These are phyloP conservation scores for Seriola quinqueradiata DNA, from an alignment of 2,113 vertebrate genomes.

Conservation along the genomic window DNA sequence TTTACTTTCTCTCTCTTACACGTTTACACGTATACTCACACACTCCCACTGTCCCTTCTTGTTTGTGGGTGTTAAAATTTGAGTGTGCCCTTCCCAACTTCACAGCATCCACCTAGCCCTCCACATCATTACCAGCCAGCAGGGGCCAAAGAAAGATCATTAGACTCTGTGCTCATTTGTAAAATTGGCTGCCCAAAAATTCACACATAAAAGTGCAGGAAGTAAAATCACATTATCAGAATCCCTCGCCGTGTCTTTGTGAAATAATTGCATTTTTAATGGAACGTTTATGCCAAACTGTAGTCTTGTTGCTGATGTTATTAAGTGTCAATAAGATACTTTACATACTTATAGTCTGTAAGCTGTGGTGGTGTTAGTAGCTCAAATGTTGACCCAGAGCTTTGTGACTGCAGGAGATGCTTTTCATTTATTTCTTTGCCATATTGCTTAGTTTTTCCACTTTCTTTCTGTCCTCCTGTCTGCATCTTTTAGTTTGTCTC, in stretches of 20 bases:
- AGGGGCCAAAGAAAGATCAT: conserved; percentile 75
- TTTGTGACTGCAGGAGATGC: conserved; percentile 88
- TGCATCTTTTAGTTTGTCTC: conserved; percentile 32
- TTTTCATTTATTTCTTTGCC: conserved; percentile 82
- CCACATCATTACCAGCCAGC: conserved; percentile 77
- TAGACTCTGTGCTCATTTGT: conserved; percentile 74
- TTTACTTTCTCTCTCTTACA: conserved; percentile 3
- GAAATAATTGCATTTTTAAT: conserved; percentile 56
- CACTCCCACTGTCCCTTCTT: conserved; percentile 54
- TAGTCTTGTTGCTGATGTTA: conserved; percentile 20
- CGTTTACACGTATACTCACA: background rate
- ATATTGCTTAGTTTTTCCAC: background rate
- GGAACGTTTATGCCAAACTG: conserved; percentile 42
- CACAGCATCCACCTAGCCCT: conserved; percentile 62
- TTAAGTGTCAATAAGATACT: conserved; percentile 45
- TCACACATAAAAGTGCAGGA: conserved; percentile 63
- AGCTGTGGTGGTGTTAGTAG: conserved; percentile 72
- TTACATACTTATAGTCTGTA: conserved; percentile 13
- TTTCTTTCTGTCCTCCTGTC: conserved; percentile 25
- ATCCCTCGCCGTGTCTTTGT: conserved; percentile 65
- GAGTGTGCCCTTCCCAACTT: conserved; percentile 68
- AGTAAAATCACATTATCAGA: conserved; percentile 68
- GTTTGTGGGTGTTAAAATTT: conserved; percentile 69
- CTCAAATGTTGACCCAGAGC: conserved; percentile 79
- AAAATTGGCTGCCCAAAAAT: conserved; percentile 70